Conservation (phyloP, 2,888 invertebrate species). For the Platycnemis pennipes region DNA sequence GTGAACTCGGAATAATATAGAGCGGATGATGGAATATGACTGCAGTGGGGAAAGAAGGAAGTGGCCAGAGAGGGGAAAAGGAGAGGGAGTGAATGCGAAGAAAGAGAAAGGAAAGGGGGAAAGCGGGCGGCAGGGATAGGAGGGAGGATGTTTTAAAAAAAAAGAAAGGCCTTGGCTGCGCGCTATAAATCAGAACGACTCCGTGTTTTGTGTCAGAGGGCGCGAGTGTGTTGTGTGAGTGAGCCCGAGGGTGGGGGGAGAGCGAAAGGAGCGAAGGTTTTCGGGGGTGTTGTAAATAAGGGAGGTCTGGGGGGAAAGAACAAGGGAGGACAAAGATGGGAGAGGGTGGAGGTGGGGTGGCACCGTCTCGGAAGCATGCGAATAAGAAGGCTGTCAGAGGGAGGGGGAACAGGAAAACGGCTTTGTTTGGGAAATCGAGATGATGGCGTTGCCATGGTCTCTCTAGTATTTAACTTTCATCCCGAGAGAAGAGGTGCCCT, state of each 20-base stretch:
- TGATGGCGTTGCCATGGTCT: neutral
- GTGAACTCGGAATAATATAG: neutral
- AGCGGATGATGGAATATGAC: neutral
- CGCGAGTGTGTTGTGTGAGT: neutral
- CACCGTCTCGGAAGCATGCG: neutral
- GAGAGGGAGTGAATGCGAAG: neutral
- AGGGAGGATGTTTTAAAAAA: neutral
- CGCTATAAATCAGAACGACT: slow-evolving; percentile 26
- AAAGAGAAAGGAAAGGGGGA: neutral
- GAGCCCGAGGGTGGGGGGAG: neutral
- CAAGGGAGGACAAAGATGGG: neutral
- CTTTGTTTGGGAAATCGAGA: slow-evolving; percentile 26
- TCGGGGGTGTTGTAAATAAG: slow-evolving; percentile 9
- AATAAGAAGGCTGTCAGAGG: neutral
- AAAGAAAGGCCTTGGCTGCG: slow-evolving; percentile 6
- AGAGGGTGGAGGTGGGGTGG: neutral
- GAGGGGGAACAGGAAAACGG: neutral
- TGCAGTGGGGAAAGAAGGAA: too few species aligned
- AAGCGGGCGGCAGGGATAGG: too few species aligned
- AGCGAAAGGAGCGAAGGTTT: neutral
- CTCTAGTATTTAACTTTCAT: neutral
- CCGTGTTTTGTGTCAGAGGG: slow-evolving; percentile 16
- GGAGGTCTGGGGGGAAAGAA: neutral
- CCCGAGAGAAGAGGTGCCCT: neutral
- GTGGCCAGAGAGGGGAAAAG: neutral